Base-by-base conservation (phyloP, 2,797 vertebrate genomes). In the Peromyscus eremicus region DNA sequence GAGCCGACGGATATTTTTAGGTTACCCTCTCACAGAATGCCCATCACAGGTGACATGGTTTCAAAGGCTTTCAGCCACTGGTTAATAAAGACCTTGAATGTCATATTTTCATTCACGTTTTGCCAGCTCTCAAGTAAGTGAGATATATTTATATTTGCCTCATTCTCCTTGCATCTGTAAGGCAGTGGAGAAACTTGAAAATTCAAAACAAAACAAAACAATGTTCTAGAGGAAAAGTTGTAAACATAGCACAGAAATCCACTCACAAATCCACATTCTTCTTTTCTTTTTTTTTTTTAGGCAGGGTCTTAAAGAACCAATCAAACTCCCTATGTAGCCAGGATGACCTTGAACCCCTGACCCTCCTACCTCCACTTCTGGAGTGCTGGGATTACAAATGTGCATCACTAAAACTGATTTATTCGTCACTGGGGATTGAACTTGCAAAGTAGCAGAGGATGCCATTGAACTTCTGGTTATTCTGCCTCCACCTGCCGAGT, bases 1-100 rank as follows among this genome's bases (percentile, higher is more conserved):
- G 83, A 95, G 49, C 80, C 91, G 90, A 95, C 85, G 95, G 97
- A 52, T 87, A 62, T 21, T 60, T 70, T 96, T 81, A 93, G 75
- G 64, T 95, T 82, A 76, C 88, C 17, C 2, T 96, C 97, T 97
- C 86, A 60, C 83, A 57, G 23, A 64, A 70, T 27, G 34, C 19
- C 64, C 95, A 68, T 40, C 46, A 12, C 5, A 21, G n/a, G 40
- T 95, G 27, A 93, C 82, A 77, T 93, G 66, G 29, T 76, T 97
- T 93, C 7, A 7, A 55, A 96, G 23, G 40, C 88, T 95, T 94
- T 55, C 87, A 55, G 52, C n/a, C 46, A 88, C 11, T 27, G 60
- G 46, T 70, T 52, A 95, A 93, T 0, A 23, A 82, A 37, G 80
- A 71, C 23, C 46, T 75, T 49, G 10, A 55, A 64, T 25, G n/a